Evolutionary conservation across 2,797 vertebrate genomes (phyloP).

Genomic region (Pachyuromys duprasi): DNA sequence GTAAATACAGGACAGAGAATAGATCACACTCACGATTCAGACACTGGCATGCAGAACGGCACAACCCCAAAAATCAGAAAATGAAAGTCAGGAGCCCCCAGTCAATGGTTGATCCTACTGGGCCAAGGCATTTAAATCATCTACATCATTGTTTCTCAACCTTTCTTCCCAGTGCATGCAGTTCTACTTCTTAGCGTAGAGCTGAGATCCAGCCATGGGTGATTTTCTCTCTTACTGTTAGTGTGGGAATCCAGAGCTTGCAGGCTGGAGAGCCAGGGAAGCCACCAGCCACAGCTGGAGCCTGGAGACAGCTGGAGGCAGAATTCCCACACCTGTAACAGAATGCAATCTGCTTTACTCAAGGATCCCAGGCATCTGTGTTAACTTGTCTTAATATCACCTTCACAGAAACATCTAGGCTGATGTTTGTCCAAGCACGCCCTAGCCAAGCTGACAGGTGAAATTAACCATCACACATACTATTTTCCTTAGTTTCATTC

Average conservation of each 20-base stretch:
- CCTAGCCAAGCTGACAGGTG: neutral
- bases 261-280: neutral
- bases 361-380: too few species aligned
- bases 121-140: neutral
- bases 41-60: neutral
- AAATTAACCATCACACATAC: neutral
- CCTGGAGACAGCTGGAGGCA: neutral
- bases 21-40: neutral
- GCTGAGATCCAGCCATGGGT: rapidly evolving
- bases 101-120: neutral
- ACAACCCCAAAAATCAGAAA: neutral
- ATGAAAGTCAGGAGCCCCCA: rapidly evolving
- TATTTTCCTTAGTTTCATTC: too few species aligned
- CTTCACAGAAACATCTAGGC: neutral
- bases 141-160: rapidly evolving
- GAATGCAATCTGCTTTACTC: neutral
- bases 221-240: rapidly evolving
- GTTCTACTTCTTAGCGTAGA: neutral
- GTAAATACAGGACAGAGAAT: neutral
- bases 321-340: neutral
- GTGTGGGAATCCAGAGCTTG: neutral
- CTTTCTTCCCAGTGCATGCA: neutral
- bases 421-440: neutral
- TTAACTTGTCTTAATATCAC: neutral
- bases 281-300: neutral